Percentiles rank a stretch among this genome's conserved stretches.
These are phyloP conservation scores for Elgaria multicarinata DNA, from an alignment of 2,113 vertebrate species.

Conservation along the genomic window DNA sequence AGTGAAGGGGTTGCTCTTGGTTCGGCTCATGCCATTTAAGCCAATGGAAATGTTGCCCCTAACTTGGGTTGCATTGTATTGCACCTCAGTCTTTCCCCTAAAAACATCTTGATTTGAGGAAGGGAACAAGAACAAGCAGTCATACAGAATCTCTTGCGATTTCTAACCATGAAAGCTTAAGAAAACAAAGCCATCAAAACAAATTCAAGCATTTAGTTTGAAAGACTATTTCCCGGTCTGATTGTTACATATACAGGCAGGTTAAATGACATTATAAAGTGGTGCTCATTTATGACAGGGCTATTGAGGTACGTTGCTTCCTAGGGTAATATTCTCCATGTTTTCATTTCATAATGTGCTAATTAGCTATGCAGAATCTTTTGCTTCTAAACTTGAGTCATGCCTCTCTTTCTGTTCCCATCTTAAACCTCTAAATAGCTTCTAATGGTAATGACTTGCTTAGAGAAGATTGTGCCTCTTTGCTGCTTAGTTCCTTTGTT, in stretches of 20 bases:
- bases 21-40: neutral
- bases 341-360: conserved; percentile 3
- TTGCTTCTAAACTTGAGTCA: neutral
- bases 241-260: neutral
- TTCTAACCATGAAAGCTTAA: neutral
- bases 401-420: neutral
- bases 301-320: neutral
- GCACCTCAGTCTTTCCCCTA: neutral
- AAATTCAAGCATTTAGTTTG: conserved; percentile 5
- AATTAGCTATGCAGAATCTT: neutral
- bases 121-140: neutral
- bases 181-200: neutral
- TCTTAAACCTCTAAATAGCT: neutral
- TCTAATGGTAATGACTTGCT: conserved; percentile 22
- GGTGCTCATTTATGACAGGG: neutral
- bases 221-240: neutral
- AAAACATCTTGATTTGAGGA: neutral
- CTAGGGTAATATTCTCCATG: neutral
- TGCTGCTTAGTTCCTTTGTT: neutral
- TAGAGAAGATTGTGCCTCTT: neutral
- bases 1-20: neutral
- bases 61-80: neutral
- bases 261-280: conserved; percentile 20
- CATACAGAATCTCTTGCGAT: neutral
- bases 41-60: neutral